Base-by-base conservation (phyloP, 2,888 invertebrate genomes). In the Cantharis flavilabris region DNA sequence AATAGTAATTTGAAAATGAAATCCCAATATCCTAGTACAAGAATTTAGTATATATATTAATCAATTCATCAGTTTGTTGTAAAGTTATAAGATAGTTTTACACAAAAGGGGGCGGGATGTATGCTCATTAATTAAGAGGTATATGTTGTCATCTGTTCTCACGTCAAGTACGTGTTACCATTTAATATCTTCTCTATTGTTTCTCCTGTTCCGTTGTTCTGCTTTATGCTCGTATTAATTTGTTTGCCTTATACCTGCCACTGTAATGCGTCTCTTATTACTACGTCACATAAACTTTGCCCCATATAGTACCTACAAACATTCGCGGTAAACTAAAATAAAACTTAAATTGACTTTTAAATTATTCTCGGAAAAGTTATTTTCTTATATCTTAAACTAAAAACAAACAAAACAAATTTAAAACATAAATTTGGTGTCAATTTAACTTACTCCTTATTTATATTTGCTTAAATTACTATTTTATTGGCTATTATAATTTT, bases 91-190 rank as follows among this genome's bases (percentile, higher is more conserved):
- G 76, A 79, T 79, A 76, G 79, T 79, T 76, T 76, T 74, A 79
- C 74, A 76, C 76, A 69, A 72, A 49, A 49, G 49, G 49, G n/a
- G 49, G 49, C n/a, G 49, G 49, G 49, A 49, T 49, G 49, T 62
- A 74, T 76, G 76, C 76, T 79, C 79, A 79, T 79, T 79, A 79
- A 79, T 79, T 79, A 79, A 71, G 33, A 63, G 76, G 74, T 76
- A 71, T 79, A 73, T 74, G 76, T 74, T 76, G 74, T 74, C 79
- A 79, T 79, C 79, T 76, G 79, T 79, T 79, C 76, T 76, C 76
- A 71, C 74, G 79, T 79, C 79, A 79, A 79, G 79, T 79, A 76
- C 79, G 79, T 76, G 79, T 76, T 79, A 76, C 79, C 76, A 76
- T 76, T 76, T 79, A 79, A 79, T 79, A 79, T 79, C 78, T 75